Evolutionary conservation across 2,888 invertebrate species (phyloP), one percentile per base, ranked within the genome.

Genomic region (Sinhomidia bicolor): DNA sequence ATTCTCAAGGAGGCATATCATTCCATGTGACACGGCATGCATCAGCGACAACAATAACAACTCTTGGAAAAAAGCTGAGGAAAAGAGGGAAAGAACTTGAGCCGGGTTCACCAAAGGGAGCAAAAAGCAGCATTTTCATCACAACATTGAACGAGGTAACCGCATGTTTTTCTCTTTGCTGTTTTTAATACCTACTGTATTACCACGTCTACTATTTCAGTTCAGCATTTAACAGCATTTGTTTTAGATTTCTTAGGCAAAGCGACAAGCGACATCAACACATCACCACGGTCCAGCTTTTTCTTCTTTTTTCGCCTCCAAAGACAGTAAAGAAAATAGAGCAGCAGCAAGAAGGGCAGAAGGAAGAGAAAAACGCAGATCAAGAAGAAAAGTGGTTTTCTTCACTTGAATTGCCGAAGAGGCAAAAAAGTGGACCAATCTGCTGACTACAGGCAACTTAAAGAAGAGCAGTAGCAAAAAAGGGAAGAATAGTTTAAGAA

Each of bases 341-440:
- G 36, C 36, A 36, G 9, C 5, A 36, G 36, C n/a, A n/a, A 36
- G 36, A 36, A 9, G 32, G 36, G 54, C 9, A 36, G 68, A 26
- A 44, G 65, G 17, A 83, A 76, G 76, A 36, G 29, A 84, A 44
- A 14, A 17, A 68, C 26, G 65, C 78, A 88, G 78, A 84, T 88
- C 88, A 80, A 83, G 71, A 79, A 41, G 79, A 71, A 82, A 84
- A 80, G 79, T 79, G 84, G 71, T 80, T 83, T 88, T 83, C 83
- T 78, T 79, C 76, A 79, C 88, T 71, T 88, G 54, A 84, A 79
- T 84, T 83, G 79, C 78, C 71, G 51, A 76, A 74, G 60, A 87
- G 81, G 81, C 36, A 82, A 65, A 79, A 41, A 78, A 54, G 68
- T 47, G 51, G 26, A 54, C 81, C 81, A 29, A 65, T 60, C 20